These are phyloP conservation scores for Hiodon tergisus DNA, from an alignment of 2,113 vertebrate genomes.

Conservation along the genomic window DNA sequence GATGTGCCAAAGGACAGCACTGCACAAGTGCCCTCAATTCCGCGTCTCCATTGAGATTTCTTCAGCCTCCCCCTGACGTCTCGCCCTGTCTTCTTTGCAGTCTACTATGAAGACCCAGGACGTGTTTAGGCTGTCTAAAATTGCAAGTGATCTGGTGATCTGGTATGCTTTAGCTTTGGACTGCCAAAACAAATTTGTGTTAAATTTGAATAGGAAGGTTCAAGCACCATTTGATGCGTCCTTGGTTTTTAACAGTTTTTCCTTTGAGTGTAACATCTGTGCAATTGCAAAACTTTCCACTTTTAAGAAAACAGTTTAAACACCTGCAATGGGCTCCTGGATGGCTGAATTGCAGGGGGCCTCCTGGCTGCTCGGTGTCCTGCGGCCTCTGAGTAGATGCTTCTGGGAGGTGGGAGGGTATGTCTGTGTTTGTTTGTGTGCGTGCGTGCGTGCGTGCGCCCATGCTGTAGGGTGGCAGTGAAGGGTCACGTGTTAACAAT, in stretches of 20 bases:
- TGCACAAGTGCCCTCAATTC: not conserved
- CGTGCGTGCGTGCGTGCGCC: constrained; percentile 31
- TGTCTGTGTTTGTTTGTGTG: not conserved
- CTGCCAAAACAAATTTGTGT: too few species aligned
- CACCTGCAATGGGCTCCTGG: not conserved
- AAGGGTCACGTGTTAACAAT: constrained; percentile 50
- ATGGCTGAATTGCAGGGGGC: not conserved
- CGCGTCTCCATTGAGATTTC: too few species aligned
- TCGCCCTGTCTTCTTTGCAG: too few species aligned
- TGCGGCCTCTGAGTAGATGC: not conserved
- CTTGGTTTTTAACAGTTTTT: not conserved
- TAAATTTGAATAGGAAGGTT: too few species aligned
- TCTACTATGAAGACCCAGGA: too few species aligned
- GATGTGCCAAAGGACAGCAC: not conserved
- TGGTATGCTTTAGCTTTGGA: too few species aligned
- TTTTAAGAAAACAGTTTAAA: not conserved
- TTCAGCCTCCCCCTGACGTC: too few species aligned
- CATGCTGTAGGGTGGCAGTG: constrained; percentile 22
- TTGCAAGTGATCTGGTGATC: too few species aligned
- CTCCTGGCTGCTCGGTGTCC: too few species aligned
- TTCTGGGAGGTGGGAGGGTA: constrained; percentile 23
- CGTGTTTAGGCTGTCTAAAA: too few species aligned
- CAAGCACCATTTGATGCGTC: too few species aligned
- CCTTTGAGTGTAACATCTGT: not conserved
- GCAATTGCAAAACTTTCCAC: not conserved